Evolutionary conservation across 1,140 invertebrate genomes (phyloP).

Genomic region (Halictus rubicundus): DNA sequence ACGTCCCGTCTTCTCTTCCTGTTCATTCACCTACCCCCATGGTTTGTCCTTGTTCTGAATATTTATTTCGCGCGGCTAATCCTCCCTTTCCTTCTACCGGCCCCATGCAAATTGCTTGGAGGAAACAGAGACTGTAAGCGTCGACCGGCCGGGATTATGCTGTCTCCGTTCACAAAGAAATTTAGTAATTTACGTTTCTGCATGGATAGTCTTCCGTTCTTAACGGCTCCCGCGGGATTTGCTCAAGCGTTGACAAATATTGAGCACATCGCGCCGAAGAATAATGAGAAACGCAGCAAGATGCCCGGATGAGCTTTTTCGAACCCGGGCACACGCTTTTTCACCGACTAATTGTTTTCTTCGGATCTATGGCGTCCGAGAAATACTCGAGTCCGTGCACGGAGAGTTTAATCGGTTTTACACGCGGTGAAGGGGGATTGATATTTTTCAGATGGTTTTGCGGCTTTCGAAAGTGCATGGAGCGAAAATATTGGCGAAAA

Average conservation of each 20-base stretch:
- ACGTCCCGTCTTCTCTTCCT: not conserved
- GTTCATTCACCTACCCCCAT: not conserved
- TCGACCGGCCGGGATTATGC: slow-evolving; percentile 7
- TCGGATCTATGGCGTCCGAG: not conserved
- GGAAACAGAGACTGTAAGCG: not conserved
- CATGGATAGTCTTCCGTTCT: not conserved
- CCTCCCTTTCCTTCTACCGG: not conserved
- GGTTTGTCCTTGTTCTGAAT: slow-evolving; percentile 5
- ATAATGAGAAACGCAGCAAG: not conserved
- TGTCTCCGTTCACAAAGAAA: slow-evolving; percentile 6
- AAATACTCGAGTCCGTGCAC: no score
- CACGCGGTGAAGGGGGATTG: no score
- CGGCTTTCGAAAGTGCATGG: no score
- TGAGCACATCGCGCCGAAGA: not conserved
- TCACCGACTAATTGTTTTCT: not conserved
- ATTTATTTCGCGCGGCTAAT: slow-evolving; percentile 35
- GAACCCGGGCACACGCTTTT: not conserved
- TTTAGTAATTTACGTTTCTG: slow-evolving; percentile 5
- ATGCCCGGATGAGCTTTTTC: not conserved
- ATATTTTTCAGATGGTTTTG: no score
- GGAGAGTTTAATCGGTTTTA: no score
- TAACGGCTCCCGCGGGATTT: not conserved
- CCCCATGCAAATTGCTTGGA: slow-evolving; percentile 13
- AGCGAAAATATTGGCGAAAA: no score
- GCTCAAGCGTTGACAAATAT: slow-evolving; percentile 3